Conservation (phyloP, 2,888 invertebrate genomes). For the Athrips mouffetella region DNA sequence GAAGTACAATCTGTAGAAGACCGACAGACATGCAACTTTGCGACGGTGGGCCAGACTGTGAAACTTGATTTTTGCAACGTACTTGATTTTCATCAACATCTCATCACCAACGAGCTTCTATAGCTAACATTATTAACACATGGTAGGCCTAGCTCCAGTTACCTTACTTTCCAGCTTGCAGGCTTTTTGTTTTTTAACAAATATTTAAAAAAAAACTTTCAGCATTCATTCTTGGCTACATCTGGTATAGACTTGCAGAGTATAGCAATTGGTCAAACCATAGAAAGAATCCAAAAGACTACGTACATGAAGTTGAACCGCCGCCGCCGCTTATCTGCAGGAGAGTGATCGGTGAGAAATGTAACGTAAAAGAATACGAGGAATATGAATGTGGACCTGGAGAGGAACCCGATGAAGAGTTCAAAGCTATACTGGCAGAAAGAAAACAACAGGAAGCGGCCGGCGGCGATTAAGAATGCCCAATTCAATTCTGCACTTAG, state of each 20-base stretch:
- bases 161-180: too few species aligned
- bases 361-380: not conserved
- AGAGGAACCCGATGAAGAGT: conserved; percentile 4
- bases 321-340: conserved; percentile 8
- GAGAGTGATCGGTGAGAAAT: not conserved
- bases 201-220: too few species aligned
- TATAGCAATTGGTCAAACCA: conserved; percentile 55
- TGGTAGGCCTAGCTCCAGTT: too few species aligned
- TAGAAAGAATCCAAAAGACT: conserved; percentile 82
- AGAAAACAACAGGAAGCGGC: too few species aligned
- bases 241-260: conserved; percentile 72
- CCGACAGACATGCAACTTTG: too few species aligned
- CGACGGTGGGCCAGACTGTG: too few species aligned
- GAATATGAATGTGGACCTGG: not conserved
- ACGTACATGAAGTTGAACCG: conserved; percentile 75
- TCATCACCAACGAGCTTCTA: not conserved
- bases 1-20: too few species aligned
- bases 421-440: not conserved
- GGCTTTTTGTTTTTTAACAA: too few species aligned
- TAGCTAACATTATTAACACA: not conserved
- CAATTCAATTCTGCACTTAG: too few species aligned
- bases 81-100: too few species aligned
- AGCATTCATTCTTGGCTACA: conserved; percentile 35
- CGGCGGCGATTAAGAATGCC: too few species aligned
- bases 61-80: too few species aligned